Evolutionary conservation across 2,888 invertebrate species (phyloP), one percentile per base, ranked within the genome.

Genomic region (Xestia sexstrigata): DNA sequence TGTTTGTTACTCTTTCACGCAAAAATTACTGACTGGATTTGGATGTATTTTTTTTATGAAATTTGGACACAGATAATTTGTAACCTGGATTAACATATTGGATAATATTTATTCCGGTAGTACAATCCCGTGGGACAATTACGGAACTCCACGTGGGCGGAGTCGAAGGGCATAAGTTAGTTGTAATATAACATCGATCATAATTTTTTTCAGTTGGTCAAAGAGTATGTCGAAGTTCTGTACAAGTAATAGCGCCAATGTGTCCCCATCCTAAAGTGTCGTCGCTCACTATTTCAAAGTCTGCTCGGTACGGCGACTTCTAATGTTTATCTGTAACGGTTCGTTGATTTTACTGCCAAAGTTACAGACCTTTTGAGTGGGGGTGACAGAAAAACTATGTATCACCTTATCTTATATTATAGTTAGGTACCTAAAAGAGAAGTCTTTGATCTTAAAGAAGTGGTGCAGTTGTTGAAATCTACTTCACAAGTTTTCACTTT

Each of bases 291-390:
- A 80, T 86, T 84, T 76, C 79, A 81, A 84, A 87, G 87, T 87
- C 87, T 82, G 88, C 92, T 92, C 90, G 91, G 89, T 90, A 92
- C 87, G 82, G 82, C 76, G 91, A 90, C 90, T 94, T 92, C 92
- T 94, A 93, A 95, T 93, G 94, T 94, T 94, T 95, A 95, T 95
- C 93, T 94, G 92, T 92, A 90, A 91, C 95, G 94, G 91, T 93
- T 94, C 93, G 94, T 91, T 95, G 95, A 92, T 94, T 96, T 96
- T 95, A 96, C 93, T 91, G 91, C 94, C 85, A 85, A 95, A 95
- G 91, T 95, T 95, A 89, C 90, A 89, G 90, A 91, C 90, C 88
- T 90, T 92, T 92, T 91, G 88, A 89, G 88, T 89, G 89, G 92
- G 92, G 92, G 92, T 90, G 90, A 92, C 90, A 90, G 89, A 93